A percentile compares a stretch with the other conserved stretches of the same genome.
phyloP scores from a whole-genome alignment of 2,113 vertebrate genomes.

The Abramis brama region DNA sequence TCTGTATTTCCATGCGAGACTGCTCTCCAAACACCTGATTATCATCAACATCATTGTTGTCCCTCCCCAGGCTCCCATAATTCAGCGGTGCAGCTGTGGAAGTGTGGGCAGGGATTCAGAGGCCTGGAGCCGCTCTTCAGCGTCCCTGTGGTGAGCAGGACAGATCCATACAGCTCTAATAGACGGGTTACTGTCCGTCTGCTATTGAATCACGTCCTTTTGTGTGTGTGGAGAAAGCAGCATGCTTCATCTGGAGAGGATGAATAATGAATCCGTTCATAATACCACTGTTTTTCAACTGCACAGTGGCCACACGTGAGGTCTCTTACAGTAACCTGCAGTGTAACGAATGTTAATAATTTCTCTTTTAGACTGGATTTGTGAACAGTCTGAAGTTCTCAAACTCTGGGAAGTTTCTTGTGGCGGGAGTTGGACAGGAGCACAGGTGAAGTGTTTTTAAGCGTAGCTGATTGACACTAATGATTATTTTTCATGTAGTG shows the following conservation, averaged over 20 bases:
- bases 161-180: background rate
- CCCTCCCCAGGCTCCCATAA: conserved; percentile 85
- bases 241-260: background rate
- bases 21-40: conserved; percentile 16
- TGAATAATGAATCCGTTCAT: conserved; percentile 15
- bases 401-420: conserved; percentile 85
- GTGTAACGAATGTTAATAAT: background rate
- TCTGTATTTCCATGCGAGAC: conserved; percentile 32
- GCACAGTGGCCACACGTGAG: background rate
- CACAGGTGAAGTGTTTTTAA: conserved; percentile 82
- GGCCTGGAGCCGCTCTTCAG: conserved; percentile 82
- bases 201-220: background rate
- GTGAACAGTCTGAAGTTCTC: conserved; percentile 96
- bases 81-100: conserved; percentile 85
- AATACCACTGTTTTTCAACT: background rate
- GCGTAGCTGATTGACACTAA: background rate
- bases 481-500: background rate
- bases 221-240: background rate
- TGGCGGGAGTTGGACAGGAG: conserved; percentile 92
- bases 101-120: conserved; percentile 83
- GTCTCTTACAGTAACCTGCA: background rate
- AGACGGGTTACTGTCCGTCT: background rate
- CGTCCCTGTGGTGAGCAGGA: conserved; percentile 83
- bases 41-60: background rate
- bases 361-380: conserved; percentile 80